Conservation (phyloP, 2,113 vertebrate genomes). For the Lontra canadensis region DNA sequence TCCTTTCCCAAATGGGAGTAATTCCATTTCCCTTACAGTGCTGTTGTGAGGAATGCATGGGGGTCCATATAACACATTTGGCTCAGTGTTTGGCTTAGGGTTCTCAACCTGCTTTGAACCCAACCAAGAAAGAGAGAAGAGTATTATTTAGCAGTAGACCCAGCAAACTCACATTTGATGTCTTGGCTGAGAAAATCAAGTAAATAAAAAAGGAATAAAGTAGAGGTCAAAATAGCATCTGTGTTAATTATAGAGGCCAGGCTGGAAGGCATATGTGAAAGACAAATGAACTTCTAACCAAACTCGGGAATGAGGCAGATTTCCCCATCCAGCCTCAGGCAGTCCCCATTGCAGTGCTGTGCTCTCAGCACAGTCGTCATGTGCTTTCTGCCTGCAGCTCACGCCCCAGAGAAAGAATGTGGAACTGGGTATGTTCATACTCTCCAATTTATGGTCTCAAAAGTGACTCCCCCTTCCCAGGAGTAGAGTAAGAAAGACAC, state of each 20-base stretch:
- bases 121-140: neutral
- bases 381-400: neutral
- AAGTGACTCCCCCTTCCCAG: neutral
- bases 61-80: neutral
- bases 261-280: neutral
- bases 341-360: rapidly evolving
- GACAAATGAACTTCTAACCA: neutral
- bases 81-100: neutral
- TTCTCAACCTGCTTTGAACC: neutral
- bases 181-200: neutral
- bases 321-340: neutral
- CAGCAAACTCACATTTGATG: neutral
- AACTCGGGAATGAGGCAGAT: neutral
- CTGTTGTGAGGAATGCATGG: neutral
- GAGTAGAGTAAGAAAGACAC: neutral
- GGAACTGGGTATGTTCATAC: neutral
- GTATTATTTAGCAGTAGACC: neutral
- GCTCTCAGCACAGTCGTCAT: neutral
- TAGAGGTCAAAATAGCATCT: neutral
- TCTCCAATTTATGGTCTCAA: neutral
- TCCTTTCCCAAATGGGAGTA: neutral
- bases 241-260: neutral
- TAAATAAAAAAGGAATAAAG: neutral
- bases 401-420: neutral
- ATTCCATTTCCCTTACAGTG: neutral